Evolutionary conservation across 92 coral and sea anemone genomes (phyloP).

Genomic region (Pocillopora meandrina): DNA sequence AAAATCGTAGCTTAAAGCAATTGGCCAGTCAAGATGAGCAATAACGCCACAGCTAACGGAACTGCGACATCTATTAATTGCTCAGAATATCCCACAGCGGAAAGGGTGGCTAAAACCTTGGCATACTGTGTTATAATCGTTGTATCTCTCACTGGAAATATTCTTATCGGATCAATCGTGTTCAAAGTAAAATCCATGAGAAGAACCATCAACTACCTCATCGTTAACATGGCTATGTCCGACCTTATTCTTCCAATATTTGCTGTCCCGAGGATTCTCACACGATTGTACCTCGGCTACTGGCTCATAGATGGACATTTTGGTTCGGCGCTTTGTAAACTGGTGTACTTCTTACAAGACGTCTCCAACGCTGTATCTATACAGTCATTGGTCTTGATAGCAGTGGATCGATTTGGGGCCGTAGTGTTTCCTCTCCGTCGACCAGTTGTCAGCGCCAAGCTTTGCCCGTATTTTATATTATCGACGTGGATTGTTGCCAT

Average conservation of each 20-base stretch:
- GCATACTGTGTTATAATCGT: conserved; percentile 16
- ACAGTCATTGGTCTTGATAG: conserved; percentile 38
- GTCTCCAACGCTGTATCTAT: conserved; percentile 50
- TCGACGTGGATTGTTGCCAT: conserved; percentile 40
- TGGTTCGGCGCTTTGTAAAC: conserved; percentile 40
- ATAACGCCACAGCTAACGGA: background rate
- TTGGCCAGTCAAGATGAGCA: conserved; percentile 6
- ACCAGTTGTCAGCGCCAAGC: conserved; percentile 23
- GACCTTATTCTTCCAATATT: conserved; percentile 31
- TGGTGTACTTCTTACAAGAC: conserved; percentile 33
- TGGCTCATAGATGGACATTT: conserved; percentile 37
- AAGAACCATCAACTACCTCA: conserved; percentile 44
- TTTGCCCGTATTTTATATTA: conserved; percentile 19
- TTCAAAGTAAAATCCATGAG: conserved; percentile 32
- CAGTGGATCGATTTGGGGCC: conserved; percentile 50
- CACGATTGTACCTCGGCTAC: conserved; percentile 23
- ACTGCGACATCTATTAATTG: background rate
- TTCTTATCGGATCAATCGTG: conserved; percentile 22
- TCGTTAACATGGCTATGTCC: conserved; percentile 49
- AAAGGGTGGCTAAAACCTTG: background rate
- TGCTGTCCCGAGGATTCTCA: conserved; percentile 23
- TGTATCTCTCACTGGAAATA: conserved; percentile 29
- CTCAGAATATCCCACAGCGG: background rate
- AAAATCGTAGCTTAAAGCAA: too few species aligned
- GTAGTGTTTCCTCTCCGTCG: conserved; percentile 46